Evolutionary conservation across 1,140 invertebrate species (phyloP).

Genomic region (Conopomorpha cramerella): DNA sequence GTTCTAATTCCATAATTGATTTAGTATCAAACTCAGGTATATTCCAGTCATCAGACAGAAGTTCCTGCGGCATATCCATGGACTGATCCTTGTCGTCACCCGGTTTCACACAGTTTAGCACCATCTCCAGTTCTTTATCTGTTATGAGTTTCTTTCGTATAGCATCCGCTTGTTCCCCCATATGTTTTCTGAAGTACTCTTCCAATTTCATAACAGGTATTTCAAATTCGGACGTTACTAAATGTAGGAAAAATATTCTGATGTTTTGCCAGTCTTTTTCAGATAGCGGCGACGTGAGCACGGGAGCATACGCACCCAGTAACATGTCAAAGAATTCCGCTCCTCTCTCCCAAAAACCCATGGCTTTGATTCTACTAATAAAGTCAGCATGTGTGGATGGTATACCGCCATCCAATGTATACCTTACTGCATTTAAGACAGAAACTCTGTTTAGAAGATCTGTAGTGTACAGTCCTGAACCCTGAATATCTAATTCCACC

Average conservation of each 20-base stretch:
- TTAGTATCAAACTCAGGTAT: slow-evolving; percentile 47
- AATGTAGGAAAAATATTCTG: slow-evolving; percentile 47
- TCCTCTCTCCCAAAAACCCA: too few species aligned
- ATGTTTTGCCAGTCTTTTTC: slow-evolving; percentile 51
- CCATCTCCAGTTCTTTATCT: slow-evolving; percentile 40
- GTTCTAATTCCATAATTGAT: slow-evolving; percentile 62
- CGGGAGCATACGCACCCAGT: slow-evolving; percentile 59
- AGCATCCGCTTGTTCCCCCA: slow-evolving; percentile 22
- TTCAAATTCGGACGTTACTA: slow-evolving; percentile 46
- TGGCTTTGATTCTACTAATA: slow-evolving; percentile 43
- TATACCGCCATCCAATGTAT: slow-evolving; percentile 68
- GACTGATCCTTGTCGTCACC: slow-evolving; percentile 48
- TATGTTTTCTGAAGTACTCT: slow-evolving; percentile 43
- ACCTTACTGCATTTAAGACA: slow-evolving; percentile 79
- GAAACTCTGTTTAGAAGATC: slow-evolving; percentile 77
- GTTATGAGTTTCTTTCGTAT: slow-evolving; percentile 48
- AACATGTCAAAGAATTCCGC: slow-evolving; percentile 55
- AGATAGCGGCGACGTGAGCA: slow-evolving; percentile 52
- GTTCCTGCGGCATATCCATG: slow-evolving; percentile 47
- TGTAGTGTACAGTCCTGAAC: slow-evolving; percentile 64
- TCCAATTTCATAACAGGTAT: slow-evolving; percentile 46
- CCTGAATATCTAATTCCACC: slow-evolving; percentile 79
- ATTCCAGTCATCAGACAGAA: slow-evolving; percentile 59
- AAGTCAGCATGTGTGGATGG: slow-evolving; percentile 54
- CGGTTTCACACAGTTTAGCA: slow-evolving; percentile 51